Conservation (phyloP, 2,113 vertebrate genomes). For the Rhinichthys klamathensis region DNA sequence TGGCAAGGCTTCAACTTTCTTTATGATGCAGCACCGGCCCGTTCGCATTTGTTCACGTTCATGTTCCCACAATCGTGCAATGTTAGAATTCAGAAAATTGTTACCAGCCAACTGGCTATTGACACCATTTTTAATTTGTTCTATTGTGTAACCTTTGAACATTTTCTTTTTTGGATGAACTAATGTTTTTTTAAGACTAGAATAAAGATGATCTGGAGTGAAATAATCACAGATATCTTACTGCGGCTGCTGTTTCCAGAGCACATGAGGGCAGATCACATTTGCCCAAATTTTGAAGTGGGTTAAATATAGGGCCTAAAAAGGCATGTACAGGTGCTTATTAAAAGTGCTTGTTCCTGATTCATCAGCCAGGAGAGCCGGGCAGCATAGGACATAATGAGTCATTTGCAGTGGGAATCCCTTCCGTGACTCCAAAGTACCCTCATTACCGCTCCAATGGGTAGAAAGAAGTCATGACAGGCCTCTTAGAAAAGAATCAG, state of each 20-base stretch:
- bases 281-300: background rate
- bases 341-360: constrained; percentile 8
- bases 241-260: background rate
- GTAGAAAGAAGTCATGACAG: constrained; percentile 18
- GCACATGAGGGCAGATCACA: background rate
- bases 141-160: background rate
- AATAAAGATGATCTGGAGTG: background rate
- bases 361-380: background rate
- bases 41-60: too few relatives aligned
- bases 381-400: constrained; percentile 16
- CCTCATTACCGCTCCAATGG: constrained; percentile 32
- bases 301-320: background rate
- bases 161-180: background rate
- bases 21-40: too few relatives aligned
- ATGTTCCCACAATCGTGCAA: too few relatives aligned
- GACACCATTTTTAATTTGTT: background rate
- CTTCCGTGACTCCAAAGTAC: constrained; percentile 29
- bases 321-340: background rate
- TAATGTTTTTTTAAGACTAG: background rate
- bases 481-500: background rate
- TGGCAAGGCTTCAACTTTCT: too few relatives aligned
- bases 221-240: background rate
- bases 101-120: too few relatives aligned
- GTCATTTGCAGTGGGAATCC: constrained; percentile 28
- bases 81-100: too few relatives aligned